Evolutionary conservation across 2,888 invertebrate genomes (phyloP).

Genomic region (Tetropium fuscum): DNA sequence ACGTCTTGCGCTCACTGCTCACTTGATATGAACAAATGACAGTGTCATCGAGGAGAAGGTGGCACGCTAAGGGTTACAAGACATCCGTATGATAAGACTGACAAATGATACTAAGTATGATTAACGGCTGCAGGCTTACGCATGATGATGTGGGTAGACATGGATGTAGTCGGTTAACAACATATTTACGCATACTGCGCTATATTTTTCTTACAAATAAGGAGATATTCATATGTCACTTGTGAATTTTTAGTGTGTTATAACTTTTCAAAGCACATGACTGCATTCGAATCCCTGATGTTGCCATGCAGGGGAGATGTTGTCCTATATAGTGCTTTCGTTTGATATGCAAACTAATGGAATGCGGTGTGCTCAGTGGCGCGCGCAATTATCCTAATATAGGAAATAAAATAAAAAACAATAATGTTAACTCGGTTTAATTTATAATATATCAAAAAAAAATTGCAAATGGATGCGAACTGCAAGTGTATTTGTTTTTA

Average conservation of each 20-base stretch:
- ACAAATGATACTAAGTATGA: constrained; percentile 55
- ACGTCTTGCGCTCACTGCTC: constrained; percentile 32
- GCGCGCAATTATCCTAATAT: too few species aligned
- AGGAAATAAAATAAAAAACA: too few species aligned
- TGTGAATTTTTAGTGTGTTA: constrained; percentile 18
- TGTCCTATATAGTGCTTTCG: too few species aligned
- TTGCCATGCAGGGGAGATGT: too few species aligned
- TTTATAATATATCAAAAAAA: too few species aligned
- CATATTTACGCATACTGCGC: constrained; percentile 34
- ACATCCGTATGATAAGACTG: constrained; percentile 53
- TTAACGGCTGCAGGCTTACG: constrained; percentile 47
- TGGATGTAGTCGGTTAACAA: constrained; percentile 10
- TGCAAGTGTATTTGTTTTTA: too few species aligned
- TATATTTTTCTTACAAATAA: constrained; percentile 27
- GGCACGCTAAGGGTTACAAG: constrained; percentile 42
- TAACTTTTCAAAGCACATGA: background rate
- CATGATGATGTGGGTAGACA: constrained; percentile 35
- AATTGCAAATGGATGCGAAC: too few species aligned
- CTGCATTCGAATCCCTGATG: too few species aligned
- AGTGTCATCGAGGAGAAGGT: constrained; percentile 39
- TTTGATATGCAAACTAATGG: too few species aligned
- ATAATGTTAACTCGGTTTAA: too few species aligned
- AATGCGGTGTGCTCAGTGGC: too few species aligned
- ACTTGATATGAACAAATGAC: constrained; percentile 45
- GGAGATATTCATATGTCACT: constrained; percentile 36